Evolutionary conservation across 2,797 vertebrate species (phyloP).

Genomic region (Calcarius lapponicus): DNA sequence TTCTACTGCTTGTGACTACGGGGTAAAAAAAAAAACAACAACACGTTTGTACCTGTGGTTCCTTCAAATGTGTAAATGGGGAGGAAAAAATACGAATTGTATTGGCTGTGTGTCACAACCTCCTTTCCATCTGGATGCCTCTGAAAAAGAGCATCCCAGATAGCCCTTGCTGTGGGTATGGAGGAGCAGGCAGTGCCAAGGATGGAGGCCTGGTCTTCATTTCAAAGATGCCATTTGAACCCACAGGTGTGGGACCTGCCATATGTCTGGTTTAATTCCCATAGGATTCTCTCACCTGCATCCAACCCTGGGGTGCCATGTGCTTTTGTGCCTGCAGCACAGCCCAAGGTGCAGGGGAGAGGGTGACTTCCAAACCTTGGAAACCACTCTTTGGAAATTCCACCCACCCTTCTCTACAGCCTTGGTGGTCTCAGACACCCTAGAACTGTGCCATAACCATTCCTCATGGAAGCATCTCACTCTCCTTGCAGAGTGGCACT

Average conservation of each 20-base stretch:
- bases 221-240: neutral
- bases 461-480: neutral
- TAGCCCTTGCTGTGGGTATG: neutral
- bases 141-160: neutral
- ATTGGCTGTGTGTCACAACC: neutral
- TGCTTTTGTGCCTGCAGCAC: neutral
- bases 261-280: neutral
- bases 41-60: neutral
- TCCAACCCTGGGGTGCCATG: neutral
- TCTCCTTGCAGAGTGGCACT: neutral
- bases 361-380: neutral
- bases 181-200: neutral
- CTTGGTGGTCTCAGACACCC: neutral
- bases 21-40: neutral
- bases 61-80: neutral
- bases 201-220: neutral
- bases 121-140: neutral
- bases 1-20: neutral
- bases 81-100: rapidly evolving
- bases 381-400: neutral
- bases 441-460: neutral
- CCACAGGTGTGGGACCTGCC: neutral
- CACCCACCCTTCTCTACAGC: neutral
- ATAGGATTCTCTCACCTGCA: neutral
- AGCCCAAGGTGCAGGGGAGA: neutral